Evolutionary conservation across 2,113 vertebrate genomes (phyloP), one percentile per base, ranked within the genome.

Genomic region (Turnix velox): DNA sequence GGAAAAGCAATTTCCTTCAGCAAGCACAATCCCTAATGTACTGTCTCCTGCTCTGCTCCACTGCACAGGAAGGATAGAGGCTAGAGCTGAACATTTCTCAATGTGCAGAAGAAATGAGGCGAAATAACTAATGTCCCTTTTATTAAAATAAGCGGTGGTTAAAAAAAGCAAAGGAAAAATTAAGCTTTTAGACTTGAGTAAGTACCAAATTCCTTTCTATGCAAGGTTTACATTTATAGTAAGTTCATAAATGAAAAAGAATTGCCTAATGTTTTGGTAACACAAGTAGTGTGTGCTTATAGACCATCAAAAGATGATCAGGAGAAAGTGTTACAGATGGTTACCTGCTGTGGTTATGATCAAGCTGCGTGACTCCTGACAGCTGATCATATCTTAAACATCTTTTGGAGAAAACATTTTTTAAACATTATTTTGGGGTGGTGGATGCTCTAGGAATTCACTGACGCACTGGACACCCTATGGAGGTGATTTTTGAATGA

Each of bases 71-170:
- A 55, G 39, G 45, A 61, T 68, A 78, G 40, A 69, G 30, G 51
- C 58, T 80, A 48, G 31, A 68, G 19, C 39, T 55, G 43, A 80
- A 33, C 37, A 18, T 39, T 62, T 59, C 24, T 62, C n/a, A 33
- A 14, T 1, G 13, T 7, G 12, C 65, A 51, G 51, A 82, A 93
- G 72, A 88, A 86, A 80, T 77, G 46, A 90, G 52, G 83, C 46
- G 71, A 95, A 83, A 58, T 28, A 83, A 33, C 61, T 88, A 51
- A 92, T 33, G 51, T 46, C 27, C 46, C n/a, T 88, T 66, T 87
- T 78, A 84, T 59, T 86, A 40, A 83, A 90, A 62, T 25, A 57
- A 85, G 43, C 2, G 8, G 14, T 69, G 43, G 51, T 52, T 93
- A 49, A 66, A 91, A 91, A 91, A 85, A 51, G 35, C 35, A 13